Evolutionary conservation across 2,113 vertebrate genomes (phyloP).

Genomic region (Colinus virginianus): DNA sequence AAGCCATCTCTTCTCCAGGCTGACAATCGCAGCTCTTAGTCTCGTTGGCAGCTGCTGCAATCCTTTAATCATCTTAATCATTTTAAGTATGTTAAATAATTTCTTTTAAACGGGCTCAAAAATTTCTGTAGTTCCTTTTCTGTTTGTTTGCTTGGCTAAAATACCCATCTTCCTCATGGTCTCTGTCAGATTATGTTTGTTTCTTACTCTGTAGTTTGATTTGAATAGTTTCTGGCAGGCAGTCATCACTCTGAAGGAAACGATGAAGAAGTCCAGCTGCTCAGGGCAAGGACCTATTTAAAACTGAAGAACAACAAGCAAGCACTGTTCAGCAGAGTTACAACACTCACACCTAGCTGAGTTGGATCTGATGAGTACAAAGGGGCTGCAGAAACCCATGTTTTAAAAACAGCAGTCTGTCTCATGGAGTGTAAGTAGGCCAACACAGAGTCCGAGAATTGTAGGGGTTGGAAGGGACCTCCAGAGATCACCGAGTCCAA

Average conservation of each 20-base stretch:
- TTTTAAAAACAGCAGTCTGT: not conserved
- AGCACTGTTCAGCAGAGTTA: not conserved
- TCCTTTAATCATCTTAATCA: not conserved
- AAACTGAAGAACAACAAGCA: not conserved
- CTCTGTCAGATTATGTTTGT: not conserved
- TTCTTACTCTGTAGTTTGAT: conserved; percentile 1
- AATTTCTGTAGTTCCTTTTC: not conserved
- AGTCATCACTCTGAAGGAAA: not conserved
- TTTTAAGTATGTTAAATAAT: not conserved
- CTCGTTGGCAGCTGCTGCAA: not conserved
- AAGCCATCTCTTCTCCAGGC: not conserved
- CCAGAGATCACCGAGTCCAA: no score
- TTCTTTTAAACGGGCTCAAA: not conserved
- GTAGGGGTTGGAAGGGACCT: no score
- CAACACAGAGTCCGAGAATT: no score
- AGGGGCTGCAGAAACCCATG: not conserved
- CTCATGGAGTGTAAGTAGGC: not conserved
- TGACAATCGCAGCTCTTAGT: not conserved
- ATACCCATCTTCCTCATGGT: not conserved
- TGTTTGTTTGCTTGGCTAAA: not conserved
- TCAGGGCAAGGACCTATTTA: not conserved
- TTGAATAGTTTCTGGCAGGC: not conserved
- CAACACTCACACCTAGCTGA: not conserved
- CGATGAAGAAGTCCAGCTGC: not conserved
- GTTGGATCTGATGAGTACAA: not conserved